Percentiles rank a stretch among this genome's conserved stretches.
phyloP scores from a whole-genome alignment of 2,113 vertebrate genomes.

The Heteronetta atricapilla region DNA sequence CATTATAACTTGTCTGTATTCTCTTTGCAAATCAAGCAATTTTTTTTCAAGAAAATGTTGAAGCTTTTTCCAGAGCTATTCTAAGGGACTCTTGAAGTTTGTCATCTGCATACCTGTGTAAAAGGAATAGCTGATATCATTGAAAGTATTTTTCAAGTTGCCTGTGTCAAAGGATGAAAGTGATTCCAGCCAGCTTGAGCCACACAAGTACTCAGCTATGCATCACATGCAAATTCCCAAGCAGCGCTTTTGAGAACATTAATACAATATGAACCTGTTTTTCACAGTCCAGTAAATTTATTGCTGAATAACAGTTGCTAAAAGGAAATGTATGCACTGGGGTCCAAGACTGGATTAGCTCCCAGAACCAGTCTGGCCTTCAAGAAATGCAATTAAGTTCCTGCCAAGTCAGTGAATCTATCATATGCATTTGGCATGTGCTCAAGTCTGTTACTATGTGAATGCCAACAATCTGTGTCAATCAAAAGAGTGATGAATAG shows the following conservation, averaged over 20 bases:
- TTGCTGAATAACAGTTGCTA: slow-evolving; percentile 32
- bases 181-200: background rate
- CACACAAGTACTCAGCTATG: background rate
- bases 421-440: background rate
- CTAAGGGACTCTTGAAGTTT: background rate
- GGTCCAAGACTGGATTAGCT: background rate
- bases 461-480: slow-evolving; percentile 38
- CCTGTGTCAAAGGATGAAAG: background rate
- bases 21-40: background rate
- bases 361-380: background rate
- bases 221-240: background rate
- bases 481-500: slow-evolving; percentile 11
- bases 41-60: background rate
- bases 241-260: background rate
- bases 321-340: background rate
- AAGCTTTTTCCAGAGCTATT: background rate
- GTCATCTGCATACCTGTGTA: slow-evolving; percentile 47
- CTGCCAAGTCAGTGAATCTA: slow-evolving; percentile 30
- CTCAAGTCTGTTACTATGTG: background rate
- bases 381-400: background rate
- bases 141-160: background rate
- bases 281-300: slow-evolving; percentile 9
- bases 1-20: background rate
- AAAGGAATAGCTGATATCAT: background rate
- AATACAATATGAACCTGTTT: background rate